Base-by-base conservation (phyloP, 2,797 vertebrate species). In the Zenarchopterus dispar region DNA sequence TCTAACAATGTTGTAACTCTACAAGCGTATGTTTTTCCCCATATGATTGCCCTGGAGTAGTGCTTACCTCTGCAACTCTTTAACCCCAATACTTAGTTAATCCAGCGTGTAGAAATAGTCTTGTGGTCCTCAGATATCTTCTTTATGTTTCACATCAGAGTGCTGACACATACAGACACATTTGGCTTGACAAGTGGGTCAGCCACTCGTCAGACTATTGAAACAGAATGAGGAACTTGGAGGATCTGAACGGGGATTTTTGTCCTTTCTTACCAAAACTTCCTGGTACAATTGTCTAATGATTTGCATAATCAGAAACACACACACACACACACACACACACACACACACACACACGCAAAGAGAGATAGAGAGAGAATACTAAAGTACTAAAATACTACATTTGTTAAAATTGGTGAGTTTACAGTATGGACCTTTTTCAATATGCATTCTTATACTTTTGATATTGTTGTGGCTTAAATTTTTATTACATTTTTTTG, bases 261-360 rank as follows among this genome's bases (percentile, higher is more conserved):
- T 78, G 11, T 52, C 19, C 51, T 67, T 57, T 78, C 49, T 77
- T 62, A 26, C 80, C 67, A 60, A 78, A 84, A 88, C 90, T 91
- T 91, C 90, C 90, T 91, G 86, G 79, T 91, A 72, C 73, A 75
- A 78, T 80, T 84, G 82, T 89, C 78, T 75, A 88, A 88, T 86
- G 71, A 76, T 80, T 91, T 91, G 85, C 86, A 91, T 86, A 77
- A 78, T 72, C 66, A 67, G 70, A 64, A 72, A 59, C 65, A 21
- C 62, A 19, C 45, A 15, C 33, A 41, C 22, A 21, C 22, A 18
- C 22, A 21, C 54, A 15, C 23, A 43, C 11, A 15, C 7, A 26
- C 15, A 22, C 47, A 28, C 23, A 22, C 33, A 26, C 24, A 49
- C 15, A 21, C 6, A 60, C 21, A 22, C 17, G 8, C 0, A 0